Evolutionary conservation across 2,797 vertebrate genomes (phyloP).

Genomic region (Phrynocephalus forsythii): DNA sequence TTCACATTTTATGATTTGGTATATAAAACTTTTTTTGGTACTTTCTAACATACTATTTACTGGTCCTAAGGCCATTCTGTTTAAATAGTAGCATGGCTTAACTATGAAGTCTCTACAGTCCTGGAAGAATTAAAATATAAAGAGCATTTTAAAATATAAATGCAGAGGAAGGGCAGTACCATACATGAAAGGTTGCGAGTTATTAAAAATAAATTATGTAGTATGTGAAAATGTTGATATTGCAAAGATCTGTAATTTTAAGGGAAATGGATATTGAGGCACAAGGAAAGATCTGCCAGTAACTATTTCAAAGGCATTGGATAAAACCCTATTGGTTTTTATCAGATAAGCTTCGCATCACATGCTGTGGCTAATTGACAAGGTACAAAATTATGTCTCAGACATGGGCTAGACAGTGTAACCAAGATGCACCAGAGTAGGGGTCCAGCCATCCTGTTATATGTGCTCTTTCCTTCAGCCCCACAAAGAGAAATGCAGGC

Average conservation of each 20-base stretch:
- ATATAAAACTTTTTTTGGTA: not conserved
- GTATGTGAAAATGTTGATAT: not conserved
- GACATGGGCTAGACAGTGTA: no score
- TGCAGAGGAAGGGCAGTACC: not conserved
- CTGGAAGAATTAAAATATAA: not conserved
- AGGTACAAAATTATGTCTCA: no score
- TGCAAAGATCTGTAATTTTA: conserved; percentile 14
- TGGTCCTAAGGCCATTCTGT: no score
- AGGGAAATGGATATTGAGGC: not conserved
- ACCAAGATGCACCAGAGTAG: no score
- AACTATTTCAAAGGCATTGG: not conserved
- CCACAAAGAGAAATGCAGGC: not conserved
- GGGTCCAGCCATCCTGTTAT: not conserved
- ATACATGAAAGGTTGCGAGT: not conserved
- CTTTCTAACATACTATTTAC: not conserved
- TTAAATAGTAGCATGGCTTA: not conserved
- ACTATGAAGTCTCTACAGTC: not conserved
- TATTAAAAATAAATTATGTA: not conserved
- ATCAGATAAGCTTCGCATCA: no score
- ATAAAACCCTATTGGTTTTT: no score
- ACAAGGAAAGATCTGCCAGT: not conserved
- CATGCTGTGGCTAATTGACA: no score
- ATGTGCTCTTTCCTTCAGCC: not conserved
- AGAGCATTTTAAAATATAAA: conserved; percentile 23
- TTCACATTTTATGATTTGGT: not conserved